A percentile compares a stretch with the other conserved stretches of the same genome.
phyloP scores from a whole-genome alignment of 2,113 vertebrate species.

The Corythaeola cristata region DNA sequence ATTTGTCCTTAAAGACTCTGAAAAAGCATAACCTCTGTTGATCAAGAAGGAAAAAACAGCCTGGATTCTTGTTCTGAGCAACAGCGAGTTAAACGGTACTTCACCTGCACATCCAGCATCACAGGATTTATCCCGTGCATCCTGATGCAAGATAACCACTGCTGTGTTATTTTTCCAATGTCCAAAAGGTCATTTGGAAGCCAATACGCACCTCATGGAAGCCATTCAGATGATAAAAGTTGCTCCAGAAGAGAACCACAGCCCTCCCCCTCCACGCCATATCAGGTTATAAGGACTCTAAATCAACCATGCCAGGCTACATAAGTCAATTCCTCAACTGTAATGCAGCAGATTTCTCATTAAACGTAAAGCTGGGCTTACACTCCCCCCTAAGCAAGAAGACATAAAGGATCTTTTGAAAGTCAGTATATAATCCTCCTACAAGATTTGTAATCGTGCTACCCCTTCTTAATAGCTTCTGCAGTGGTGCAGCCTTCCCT shows the following conservation, averaged over 20 bases:
- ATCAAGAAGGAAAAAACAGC: not conserved
- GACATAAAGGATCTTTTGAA: not conserved
- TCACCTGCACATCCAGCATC: not conserved
- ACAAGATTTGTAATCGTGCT: not conserved
- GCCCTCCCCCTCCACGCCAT: accelerated
- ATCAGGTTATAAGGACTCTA: not conserved
- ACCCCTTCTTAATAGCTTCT: not conserved
- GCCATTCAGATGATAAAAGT: not conserved
- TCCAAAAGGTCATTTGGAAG: not conserved
- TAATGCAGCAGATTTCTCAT: not conserved
- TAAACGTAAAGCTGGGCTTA: not conserved
- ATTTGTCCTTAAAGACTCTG: not conserved
- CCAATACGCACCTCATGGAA: not conserved
- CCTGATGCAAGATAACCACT: not conserved
- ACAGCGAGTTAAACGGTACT: not conserved
- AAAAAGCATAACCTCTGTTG: not conserved
- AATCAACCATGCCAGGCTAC: not conserved
- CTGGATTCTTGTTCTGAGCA: not conserved
- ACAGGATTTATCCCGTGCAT: not conserved
- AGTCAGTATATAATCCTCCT: not conserved
- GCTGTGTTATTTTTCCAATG: not conserved
- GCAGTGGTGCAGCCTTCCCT: not conserved
- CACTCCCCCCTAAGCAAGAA: not conserved
- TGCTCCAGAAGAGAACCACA: not conserved
- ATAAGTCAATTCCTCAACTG: not conserved